Base-by-base conservation (phyloP, 1,140 invertebrate genomes). In the Bombus impatiens region DNA sequence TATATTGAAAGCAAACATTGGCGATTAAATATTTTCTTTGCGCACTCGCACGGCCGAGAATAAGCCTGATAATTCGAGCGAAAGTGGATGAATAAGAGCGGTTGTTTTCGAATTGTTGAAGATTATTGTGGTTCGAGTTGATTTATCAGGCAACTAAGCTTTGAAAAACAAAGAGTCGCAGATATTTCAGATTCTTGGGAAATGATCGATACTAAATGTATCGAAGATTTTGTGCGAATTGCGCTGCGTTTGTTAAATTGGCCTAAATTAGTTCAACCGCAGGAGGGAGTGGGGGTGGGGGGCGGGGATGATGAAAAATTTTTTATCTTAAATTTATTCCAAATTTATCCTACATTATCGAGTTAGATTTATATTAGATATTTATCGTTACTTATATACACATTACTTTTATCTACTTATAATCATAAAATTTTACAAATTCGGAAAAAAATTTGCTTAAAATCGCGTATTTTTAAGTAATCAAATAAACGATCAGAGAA, bases 1-100 rank as follows among this genome's bases (percentile, higher is more conserved):
- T 75, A 40, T 42, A 35, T 53, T 35, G 40, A 59, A 42, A 37
- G 28, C 70, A 82, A 82, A 82, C 37, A 82, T 57, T n/a, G 37
- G 1, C 37, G 80, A 74, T 71, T 82, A 74, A 72, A 82, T 59
- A 53, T 59, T 82, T 82, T 82, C 67, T 40, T 57, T 57, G 47
- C 12, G 18, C 28, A 28, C 70, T 32, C n/a, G 5, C 3, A 42
- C 12, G 25, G 32, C 22, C 40, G 32, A 25, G n/a, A 67, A 37
- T 32, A 79, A 47, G 32, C 12, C 12, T 62, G 81, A 82, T 76
- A 76, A 82, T 76, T 75, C 72, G n/a, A 32, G 25, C 53, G 40
- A 68, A 47, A 13, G 35, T n/a, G 42, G 62, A 47, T 28, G 62
- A 67, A 79, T 67, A 37, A 79, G 62, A 70, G 32, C 78, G 40